These are phyloP conservation scores for Camponotus vicinus DNA, from an alignment of 1,140 invertebrate species.

Conservation along the genomic window DNA sequence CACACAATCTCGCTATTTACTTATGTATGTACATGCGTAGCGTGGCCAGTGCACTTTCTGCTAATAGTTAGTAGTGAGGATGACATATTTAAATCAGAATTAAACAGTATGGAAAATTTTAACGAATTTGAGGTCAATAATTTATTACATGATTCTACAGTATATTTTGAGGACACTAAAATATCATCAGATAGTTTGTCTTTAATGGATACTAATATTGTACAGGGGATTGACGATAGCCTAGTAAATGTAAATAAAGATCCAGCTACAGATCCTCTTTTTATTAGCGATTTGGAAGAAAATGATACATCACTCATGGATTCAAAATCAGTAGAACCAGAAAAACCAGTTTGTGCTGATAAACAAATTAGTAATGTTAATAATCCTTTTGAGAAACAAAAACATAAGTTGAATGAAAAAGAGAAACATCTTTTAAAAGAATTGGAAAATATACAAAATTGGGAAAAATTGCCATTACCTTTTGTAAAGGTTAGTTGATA, in stretches of 20 bases:
- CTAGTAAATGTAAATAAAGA: slow-evolving; percentile 28
- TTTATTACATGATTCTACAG: slow-evolving; percentile 66
- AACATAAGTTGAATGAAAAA: background rate
- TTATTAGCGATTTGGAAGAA: slow-evolving; percentile 40
- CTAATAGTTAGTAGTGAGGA: background rate
- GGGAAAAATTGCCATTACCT: slow-evolving; percentile 23
- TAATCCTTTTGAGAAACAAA: background rate
- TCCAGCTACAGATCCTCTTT: slow-evolving; percentile 60
- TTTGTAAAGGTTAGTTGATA: slow-evolving; percentile 30
- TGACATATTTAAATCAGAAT: slow-evolving; percentile 38
- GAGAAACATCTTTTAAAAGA: slow-evolving; percentile 1
- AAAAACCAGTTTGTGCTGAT: background rate
- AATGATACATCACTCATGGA: background rate
- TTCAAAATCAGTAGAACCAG: background rate
- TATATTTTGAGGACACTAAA: slow-evolving; percentile 48
- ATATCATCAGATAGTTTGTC: slow-evolving; percentile 53
- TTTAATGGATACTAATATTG: background rate
- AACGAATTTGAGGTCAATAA: slow-evolving; percentile 65
- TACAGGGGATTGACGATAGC: background rate
- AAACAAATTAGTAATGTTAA: background rate
- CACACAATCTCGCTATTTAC: no score
- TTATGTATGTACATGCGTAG: no score
- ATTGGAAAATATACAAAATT: slow-evolving; percentile 32
- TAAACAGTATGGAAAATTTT: slow-evolving; percentile 22
- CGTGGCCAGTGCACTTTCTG: no score